Percentiles rank a stretch among this genome's conserved stretches.
These are phyloP conservation scores for Tetragonula carbonaria DNA, from an alignment of 2,888 invertebrate genomes.

Conservation along the genomic window DNA sequence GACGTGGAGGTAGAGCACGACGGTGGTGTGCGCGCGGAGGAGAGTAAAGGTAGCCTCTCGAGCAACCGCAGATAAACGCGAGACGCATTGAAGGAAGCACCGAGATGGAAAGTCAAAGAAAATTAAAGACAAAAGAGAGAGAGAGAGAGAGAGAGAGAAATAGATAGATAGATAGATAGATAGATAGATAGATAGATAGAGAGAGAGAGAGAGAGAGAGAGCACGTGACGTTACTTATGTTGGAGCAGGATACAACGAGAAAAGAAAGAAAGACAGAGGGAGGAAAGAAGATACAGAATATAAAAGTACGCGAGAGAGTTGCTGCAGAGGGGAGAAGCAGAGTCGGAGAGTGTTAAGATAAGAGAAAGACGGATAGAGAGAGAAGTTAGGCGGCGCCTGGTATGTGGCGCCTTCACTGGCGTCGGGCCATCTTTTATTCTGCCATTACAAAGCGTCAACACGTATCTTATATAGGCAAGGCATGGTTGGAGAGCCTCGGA, in stretches of 20 bases:
- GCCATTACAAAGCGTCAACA: conserved; percentile 81
- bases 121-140: conserved; percentile 2
- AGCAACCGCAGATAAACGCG: no score
- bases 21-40: conserved; percentile 1
- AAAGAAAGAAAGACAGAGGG: background rate
- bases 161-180: background rate
- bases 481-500: conserved; percentile 56
- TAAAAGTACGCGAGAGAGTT: background rate
- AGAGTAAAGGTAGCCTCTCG: conserved; percentile 36
- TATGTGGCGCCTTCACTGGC: conserved; percentile 83
- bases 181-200: background rate
- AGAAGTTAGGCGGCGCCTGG: conserved; percentile 81
- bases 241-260: conserved; percentile 2
- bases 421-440: conserved; percentile 81
- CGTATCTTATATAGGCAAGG: conserved; percentile 73
- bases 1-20: conserved; percentile 49
- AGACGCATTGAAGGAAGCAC: no score
- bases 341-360: conserved; percentile 30
- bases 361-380: conserved; percentile 56
- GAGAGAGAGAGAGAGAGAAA: background rate
- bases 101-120: no score
- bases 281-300: no score
- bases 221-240: no score
- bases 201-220: background rate
- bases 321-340: conserved; percentile 23